Evolutionary conservation across 2,797 vertebrate species (phyloP).

Genomic region (Etheostoma perlongum): DNA sequence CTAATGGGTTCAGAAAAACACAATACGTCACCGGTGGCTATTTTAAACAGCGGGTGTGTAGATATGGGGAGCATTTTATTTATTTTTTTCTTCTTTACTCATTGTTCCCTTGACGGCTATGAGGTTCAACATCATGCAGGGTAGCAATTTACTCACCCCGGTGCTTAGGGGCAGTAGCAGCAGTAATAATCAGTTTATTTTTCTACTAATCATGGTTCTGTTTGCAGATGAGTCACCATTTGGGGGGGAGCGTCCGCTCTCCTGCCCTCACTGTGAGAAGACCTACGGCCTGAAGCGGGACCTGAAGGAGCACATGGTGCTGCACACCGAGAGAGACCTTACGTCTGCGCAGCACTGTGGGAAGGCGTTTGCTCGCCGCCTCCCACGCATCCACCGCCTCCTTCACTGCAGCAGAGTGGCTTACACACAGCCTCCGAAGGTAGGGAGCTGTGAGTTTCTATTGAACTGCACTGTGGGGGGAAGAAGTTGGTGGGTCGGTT

Average conservation of each 20-base stretch:
- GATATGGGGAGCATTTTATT: not conserved
- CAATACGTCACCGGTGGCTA: not conserved
- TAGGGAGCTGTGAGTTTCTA: not conserved
- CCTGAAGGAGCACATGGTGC: constrained; percentile 86
- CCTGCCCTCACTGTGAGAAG: constrained; percentile 84
- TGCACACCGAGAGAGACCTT: constrained; percentile 85
- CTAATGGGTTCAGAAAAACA: constrained; percentile 4
- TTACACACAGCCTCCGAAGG: constrained; percentile 68
- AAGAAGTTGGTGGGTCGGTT: too few relatives aligned
- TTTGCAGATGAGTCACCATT: constrained; percentile 72
- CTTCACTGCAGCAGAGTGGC: constrained; percentile 76
- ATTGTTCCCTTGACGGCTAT: not conserved
- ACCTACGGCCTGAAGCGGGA: constrained; percentile 82
- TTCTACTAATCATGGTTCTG: not conserved
- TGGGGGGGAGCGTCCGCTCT: constrained; percentile 84
- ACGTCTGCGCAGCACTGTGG: constrained; percentile 84
- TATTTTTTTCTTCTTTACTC: not conserved
- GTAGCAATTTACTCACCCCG: constrained; percentile 18
- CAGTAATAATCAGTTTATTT: not conserved
- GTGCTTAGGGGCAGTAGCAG: not conserved
- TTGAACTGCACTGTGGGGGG: too few relatives aligned
- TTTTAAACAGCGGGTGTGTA: constrained; percentile 13
- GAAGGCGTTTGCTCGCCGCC: constrained; percentile 83
- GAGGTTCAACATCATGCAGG: constrained; percentile 14
- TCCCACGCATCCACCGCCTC: constrained; percentile 83